Evolutionary conservation across 1,140 invertebrate genomes (phyloP), one percentile per base, ranked within the genome.

Genomic region (Drosophila ananassae): DNA sequence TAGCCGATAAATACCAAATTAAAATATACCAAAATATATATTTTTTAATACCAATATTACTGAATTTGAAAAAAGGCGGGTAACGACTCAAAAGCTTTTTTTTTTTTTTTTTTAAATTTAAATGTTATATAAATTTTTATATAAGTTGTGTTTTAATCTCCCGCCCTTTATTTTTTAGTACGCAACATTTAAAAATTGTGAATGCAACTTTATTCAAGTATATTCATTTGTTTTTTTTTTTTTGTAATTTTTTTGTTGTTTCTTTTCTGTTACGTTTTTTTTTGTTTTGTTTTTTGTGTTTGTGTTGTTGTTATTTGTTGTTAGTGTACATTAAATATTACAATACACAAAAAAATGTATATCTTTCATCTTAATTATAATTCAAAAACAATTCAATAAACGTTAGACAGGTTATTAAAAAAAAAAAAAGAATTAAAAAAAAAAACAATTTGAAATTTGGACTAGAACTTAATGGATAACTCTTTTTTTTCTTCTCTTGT

Each of bases 121-220:
- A 37, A 8, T n/a, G 9, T 37, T 37, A 17, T n/a, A 9, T 44
- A 13, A 44, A 44, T 13, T 17, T 17, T 17, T 17, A 17, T 17
- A 17, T 17, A 17, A 17, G 17, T 17, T 17, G 17, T 0, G 17
- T 17, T 17, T 17, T 1, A 17, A 46, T 21, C 17, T 21, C 8
- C 9, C 44, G 3, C 44, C 44, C 44, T 24, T 44, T 37, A 13
- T n/a, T 21, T 22, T 17, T 21, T 24, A 17, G 8, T 25, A 12
- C 21, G 24, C 51, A 39, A 71, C 17, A 67, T 69, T 73, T 85
- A 85, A 85, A 89, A 89, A 89, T 80, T 87, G 77, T 91, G 89
- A 91, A 90, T 91, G 72, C 85, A 91, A 91, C 85, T 91, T 91
- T 91, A 91, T 91, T 91, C 79, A 89, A 79, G 83, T 77, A 79